Evolutionary conservation across 2,888 invertebrate species (phyloP).

Genomic region (Sinopyrophorus schimmeli): DNA sequence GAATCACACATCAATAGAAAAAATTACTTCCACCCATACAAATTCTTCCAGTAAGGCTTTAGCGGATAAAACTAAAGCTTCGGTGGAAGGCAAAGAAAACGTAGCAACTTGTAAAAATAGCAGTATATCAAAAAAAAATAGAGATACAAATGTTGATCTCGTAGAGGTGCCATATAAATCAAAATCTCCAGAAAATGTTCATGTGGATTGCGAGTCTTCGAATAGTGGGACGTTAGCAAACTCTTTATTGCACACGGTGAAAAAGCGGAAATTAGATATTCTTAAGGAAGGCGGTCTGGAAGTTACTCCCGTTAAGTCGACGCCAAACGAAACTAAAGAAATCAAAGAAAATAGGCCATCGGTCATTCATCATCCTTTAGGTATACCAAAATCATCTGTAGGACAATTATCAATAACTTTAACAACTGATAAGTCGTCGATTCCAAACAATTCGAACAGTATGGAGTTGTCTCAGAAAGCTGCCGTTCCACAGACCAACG

Average conservation of each 20-base stretch:
- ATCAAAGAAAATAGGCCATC: slow-evolving; percentile 46
- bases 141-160: slow-evolving; percentile 38
- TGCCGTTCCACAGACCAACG: slow-evolving; percentile 2
- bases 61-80: slow-evolving; percentile 9
- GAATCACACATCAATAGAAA: slow-evolving; percentile 7
- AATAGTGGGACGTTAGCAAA: slow-evolving; percentile 36
- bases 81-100: slow-evolving; percentile 60
- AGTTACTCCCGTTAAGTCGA: slow-evolving; percentile 60
- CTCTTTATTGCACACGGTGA: slow-evolving; percentile 58
- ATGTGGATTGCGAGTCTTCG: slow-evolving; percentile 56
- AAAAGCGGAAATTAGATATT: slow-evolving; percentile 73
- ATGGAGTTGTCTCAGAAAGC: slow-evolving; percentile 15
- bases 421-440: slow-evolving; percentile 28
- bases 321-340: slow-evolving; percentile 14
- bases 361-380: slow-evolving; percentile 46
- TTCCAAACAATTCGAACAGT: background rate
- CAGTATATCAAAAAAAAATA: slow-evolving; percentile 28
- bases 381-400: slow-evolving; percentile 21
- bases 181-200: slow-evolving; percentile 65
- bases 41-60: slow-evolving; percentile 4
- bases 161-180: slow-evolving; percentile 63
- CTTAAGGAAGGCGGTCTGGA: slow-evolving; percentile 75
- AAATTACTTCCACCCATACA: background rate
- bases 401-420: slow-evolving; percentile 35
- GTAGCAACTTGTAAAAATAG: slow-evolving; percentile 55